Conservation (phyloP, 2,113 vertebrate genomes). For the Mormyrus lacerda region DNA sequence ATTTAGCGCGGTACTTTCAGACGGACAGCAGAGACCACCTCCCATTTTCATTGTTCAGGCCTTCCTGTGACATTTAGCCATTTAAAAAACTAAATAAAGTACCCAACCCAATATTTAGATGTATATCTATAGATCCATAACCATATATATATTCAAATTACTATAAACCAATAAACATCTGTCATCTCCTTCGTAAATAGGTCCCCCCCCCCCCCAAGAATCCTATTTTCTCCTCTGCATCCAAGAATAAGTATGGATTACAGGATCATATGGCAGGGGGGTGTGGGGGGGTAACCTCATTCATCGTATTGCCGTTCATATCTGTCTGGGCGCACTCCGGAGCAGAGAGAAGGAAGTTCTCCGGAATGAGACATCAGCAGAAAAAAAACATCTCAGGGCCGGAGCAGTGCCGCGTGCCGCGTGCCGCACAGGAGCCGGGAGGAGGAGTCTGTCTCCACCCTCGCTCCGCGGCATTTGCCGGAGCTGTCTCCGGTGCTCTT, state of each 20-base stretch:
- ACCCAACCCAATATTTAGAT: slow-evolving; percentile 52
- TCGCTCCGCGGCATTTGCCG: slow-evolving; percentile 19
- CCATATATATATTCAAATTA: slow-evolving; percentile 53
- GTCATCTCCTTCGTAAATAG: slow-evolving; percentile 52
- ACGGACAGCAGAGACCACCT: not conserved
- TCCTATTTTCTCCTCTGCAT: slow-evolving; percentile 49
- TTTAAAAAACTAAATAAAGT: slow-evolving; percentile 48
- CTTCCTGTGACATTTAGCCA: not conserved
- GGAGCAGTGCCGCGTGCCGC: not conserved
- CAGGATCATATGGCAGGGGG: slow-evolving; percentile 52
- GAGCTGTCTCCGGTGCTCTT: slow-evolving; percentile 49
- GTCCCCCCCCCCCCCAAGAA: slow-evolving; percentile 39
- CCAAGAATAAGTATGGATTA: slow-evolving; percentile 52
- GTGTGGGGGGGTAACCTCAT: slow-evolving; percentile 50
- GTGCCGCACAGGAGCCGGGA: not conserved
- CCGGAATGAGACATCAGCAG: slow-evolving; percentile 26
- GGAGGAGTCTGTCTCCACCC: not conserved
- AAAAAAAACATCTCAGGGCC: slow-evolving; percentile 15
- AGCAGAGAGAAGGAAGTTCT: slow-evolving; percentile 21
- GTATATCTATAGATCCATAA: slow-evolving; percentile 47
- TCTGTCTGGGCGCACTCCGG: slow-evolving; percentile 50
- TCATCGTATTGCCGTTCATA: slow-evolving; percentile 54
- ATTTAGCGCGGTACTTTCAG: not conserved
- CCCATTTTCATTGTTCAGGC: slow-evolving; percentile 62
- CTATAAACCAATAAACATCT: slow-evolving; percentile 57